These are phyloP conservation scores for Smutsia temminckii DNA, from an alignment of 2,797 vertebrate genomes.

Conservation along the genomic window DNA sequence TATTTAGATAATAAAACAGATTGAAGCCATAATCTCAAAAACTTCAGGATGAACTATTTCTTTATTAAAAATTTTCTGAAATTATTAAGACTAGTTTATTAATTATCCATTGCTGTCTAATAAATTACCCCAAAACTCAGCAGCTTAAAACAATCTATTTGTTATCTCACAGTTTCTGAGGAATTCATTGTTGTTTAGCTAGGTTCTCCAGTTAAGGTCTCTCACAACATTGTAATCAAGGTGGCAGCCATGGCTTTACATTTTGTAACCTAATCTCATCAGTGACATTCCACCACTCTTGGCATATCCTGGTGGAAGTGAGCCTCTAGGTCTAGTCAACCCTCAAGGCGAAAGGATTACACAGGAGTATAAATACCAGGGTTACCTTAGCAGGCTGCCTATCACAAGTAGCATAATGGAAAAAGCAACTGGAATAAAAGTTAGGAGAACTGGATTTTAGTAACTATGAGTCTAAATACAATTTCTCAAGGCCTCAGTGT, in stretches of 20 bases:
- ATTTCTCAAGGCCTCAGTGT: neutral
- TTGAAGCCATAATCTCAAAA: neutral
- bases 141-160: neutral
- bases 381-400: neutral
- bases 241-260: neutral
- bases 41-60: neutral
- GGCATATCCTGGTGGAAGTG: neutral
- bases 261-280: neutral
- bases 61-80: neutral
- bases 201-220: neutral
- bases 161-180: neutral
- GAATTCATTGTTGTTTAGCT: neutral
- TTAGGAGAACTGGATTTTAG: neutral
- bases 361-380: neutral
- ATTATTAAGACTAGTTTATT: neutral
- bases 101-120: neutral
- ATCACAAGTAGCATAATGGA: neutral
- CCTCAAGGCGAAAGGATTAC: neutral
- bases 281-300: neutral
- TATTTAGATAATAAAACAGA: constrained; percentile 8
- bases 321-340: neutral
- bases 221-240: neutral
- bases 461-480: neutral
- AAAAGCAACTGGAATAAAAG: neutral
- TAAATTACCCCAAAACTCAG: neutral